These are phyloP conservation scores for Geococcyx californianus DNA, from an alignment of 2,113 vertebrate genomes.

Conservation along the genomic window DNA sequence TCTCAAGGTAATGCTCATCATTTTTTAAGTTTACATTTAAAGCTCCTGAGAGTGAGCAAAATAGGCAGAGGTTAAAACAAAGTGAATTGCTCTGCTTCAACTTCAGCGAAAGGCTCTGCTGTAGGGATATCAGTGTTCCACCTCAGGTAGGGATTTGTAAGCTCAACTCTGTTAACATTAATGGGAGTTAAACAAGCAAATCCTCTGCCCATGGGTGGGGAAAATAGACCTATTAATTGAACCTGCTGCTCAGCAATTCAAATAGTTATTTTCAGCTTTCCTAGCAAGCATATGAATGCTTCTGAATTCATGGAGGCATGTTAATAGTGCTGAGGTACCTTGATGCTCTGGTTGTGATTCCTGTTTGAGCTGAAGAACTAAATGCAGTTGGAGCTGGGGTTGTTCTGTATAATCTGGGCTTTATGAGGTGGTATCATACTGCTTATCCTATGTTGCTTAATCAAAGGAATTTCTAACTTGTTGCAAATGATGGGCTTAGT, in stretches of 20 bases:
- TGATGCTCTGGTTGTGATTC: not conserved
- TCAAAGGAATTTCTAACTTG: not conserved
- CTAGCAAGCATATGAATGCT: not conserved
- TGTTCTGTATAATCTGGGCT: not conserved
- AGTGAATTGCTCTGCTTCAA: not conserved
- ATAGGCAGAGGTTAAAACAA: not conserved
- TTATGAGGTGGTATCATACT: not conserved
- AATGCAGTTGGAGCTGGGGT: not conserved
- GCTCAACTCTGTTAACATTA: not conserved
- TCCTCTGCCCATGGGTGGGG: not conserved
- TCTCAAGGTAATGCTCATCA: not conserved
- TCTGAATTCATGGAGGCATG: not conserved
- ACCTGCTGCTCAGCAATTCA: conserved; percentile 23
- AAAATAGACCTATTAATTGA: conserved; percentile 45
- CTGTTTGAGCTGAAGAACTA: not conserved
- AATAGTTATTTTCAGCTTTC: conserved; percentile 13
- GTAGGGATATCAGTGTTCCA: not conserved
- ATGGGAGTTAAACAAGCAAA: conserved; percentile 26
- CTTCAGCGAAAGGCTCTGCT: not conserved
- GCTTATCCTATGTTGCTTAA: not conserved
- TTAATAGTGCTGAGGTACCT: not conserved
- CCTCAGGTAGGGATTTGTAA: not conserved
- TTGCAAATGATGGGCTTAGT: not conserved
- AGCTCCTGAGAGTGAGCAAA: not conserved
- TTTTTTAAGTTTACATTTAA: conserved; percentile 1